These are phyloP conservation scores for Digitonthophagus gazella DNA, from an alignment of 2,888 invertebrate genomes.

Conservation along the genomic window DNA sequence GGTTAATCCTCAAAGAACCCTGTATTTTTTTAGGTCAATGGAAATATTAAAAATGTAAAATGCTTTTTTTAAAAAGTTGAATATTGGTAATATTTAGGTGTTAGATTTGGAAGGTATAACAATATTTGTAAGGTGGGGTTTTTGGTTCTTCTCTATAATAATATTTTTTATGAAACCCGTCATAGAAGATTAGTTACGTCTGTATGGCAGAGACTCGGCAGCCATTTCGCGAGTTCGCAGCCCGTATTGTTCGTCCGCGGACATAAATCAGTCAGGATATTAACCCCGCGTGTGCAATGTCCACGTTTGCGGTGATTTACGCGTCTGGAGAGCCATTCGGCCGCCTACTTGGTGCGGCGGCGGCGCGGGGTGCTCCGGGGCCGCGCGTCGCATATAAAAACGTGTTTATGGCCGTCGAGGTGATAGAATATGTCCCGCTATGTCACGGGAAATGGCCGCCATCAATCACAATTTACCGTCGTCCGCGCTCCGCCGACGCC, in stretches of 20 bases:
- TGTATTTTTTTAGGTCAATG: too few species aligned
- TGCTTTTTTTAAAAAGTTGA: too few species aligned
- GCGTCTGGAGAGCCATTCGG: slow-evolving; percentile 49
- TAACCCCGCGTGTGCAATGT: slow-evolving; percentile 52
- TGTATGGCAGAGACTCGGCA: too few species aligned
- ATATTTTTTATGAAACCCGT: too few species aligned
- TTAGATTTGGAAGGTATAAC: too few species aligned
- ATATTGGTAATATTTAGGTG: too few species aligned
- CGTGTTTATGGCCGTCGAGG: slow-evolving; percentile 47
- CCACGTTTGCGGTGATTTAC: slow-evolving; percentile 49
- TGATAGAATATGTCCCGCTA: slow-evolving; percentile 47
- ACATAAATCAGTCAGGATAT: slow-evolving; percentile 50
- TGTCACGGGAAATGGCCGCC: slow-evolving; percentile 49
- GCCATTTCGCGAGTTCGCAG: too few species aligned
- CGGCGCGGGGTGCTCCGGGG: slow-evolving; percentile 42
- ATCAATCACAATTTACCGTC: slow-evolving; percentile 49
- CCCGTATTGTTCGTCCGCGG: slow-evolving; percentile 25
- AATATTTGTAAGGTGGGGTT: too few species aligned
- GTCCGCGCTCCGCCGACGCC: slow-evolving; percentile 8
- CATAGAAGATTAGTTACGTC: too few species aligned
- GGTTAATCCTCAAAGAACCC: not conserved
- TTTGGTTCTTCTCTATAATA: too few species aligned
- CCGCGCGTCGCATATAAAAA: slow-evolving; percentile 49
- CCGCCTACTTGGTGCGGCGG: slow-evolving; percentile 49
- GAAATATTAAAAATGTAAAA: too few species aligned